Evolutionary conservation across 1,140 invertebrate species (phyloP), one percentile per base, ranked within the genome.

Genomic region (Apolygus lucorum): DNA sequence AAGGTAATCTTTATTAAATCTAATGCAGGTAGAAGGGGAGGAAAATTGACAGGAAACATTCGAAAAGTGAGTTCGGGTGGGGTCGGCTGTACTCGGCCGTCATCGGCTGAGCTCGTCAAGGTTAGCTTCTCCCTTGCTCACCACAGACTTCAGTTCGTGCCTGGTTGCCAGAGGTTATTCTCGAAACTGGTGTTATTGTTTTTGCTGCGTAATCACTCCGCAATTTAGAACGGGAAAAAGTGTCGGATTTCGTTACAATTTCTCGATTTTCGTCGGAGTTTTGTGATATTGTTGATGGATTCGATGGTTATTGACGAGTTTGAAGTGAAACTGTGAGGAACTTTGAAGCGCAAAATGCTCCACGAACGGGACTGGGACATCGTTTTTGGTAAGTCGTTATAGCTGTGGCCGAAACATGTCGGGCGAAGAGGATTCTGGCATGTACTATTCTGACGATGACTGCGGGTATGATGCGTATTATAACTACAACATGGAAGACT

Each of bases 401-500:
- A 42, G 34, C 34, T 42, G 34, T 42, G 17, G 34, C 4, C 4
- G 34, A 42, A 42, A 42, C 11, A 70, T 70, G 72, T 69, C 69
- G 52, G 79, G 81, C 74, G 82, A 84, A 72, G 80, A 79, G 75
- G 82, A 84, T 21, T 83, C 82, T 70, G 83, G 84, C 68, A 84
- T 84, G 81, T 83, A 84, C 68, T 84, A 78, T 70, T 83, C 82
- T 17, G 83, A 84, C 69, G 82, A 82, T 0, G 81, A 84, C 72
- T 73, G 78, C 68, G 81, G 82, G 69, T 86, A 86, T 71, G 83
- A 85, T 72, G 82, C 87, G 76, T 88, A 88, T 77, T 84, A 84
- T 73, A 87, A 85, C 72, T 84, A 84, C 73, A 77, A 76, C 74
- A 76, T 79, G 70, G 85, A 88, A 76, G 88, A 90, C 77, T 87